Evolutionary conservation across 2,888 invertebrate genomes (phyloP).

Genomic region (Nineta flava): DNA sequence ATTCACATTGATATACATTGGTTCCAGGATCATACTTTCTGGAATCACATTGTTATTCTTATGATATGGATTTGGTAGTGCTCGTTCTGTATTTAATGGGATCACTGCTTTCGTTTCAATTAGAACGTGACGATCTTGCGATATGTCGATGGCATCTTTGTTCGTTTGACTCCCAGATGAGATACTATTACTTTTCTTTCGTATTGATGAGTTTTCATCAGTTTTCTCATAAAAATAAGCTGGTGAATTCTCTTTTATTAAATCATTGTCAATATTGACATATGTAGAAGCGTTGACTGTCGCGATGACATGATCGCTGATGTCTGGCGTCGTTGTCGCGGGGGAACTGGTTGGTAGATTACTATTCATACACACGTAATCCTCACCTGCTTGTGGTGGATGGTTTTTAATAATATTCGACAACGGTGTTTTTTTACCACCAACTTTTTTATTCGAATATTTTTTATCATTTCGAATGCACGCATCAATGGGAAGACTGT

Average conservation of each 20-base stretch:
- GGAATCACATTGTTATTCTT: slow-evolving; percentile 11
- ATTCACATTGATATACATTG: slow-evolving; percentile 1
- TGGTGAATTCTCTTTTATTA: no score
- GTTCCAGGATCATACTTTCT: neutral
- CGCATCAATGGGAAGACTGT: slow-evolving; percentile 2
- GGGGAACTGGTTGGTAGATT: no score
- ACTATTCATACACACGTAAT: slow-evolving; percentile 21
- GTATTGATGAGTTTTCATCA: no score
- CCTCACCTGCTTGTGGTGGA: slow-evolving; percentile 10
- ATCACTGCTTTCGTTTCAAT: slow-evolving; percentile 26
- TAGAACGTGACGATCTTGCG: slow-evolving; percentile 13
- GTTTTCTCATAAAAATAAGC: no score
- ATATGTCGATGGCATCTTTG: no score
- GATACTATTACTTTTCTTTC: no score
- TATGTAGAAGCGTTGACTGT: slow-evolving; percentile 7
- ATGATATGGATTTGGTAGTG: slow-evolving; percentile 25
- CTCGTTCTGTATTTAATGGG: slow-evolving; percentile 24
- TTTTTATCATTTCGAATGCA: neutral
- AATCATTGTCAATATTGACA: neutral
- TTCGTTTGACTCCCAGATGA: no score
- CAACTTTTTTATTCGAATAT: neutral
- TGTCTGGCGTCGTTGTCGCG: no score
- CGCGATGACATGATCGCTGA: slow-evolving; percentile 18
- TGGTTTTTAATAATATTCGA: slow-evolving; percentile 2
- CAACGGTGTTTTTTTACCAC: neutral